Evolutionary conservation across 2,888 invertebrate genomes (phyloP), one percentile per base, ranked within the genome.

Genomic region (Cynaeus angustus): DNA sequence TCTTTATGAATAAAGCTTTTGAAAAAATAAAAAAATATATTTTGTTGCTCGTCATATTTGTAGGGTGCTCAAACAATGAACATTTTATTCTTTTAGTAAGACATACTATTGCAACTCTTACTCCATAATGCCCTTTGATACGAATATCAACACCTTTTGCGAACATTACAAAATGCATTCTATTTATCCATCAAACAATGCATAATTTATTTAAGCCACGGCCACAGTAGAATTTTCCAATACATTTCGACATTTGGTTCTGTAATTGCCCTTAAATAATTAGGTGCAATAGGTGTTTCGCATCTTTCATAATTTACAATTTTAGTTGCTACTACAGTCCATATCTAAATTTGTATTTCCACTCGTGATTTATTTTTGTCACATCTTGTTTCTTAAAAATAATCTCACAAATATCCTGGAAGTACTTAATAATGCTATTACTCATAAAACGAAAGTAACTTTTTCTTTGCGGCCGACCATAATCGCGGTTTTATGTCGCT

Each of bases 401-500:
- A 14, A 38, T 3, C 59, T 14, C 46, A 8, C 12, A 6, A 46
- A 59, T 53, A 64, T 64, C 64, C 66, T 55, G 66, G 43, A 56
- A 56, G 66, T 48, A 21, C 21, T 21, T 21, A 46, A 38, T 13
- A 14, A 26, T 14, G 43, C 21, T 21, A 21, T 45, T 55, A 66
- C 55, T 37, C 37, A 38, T 33, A 46, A 66, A 66, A 55, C 14
- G 56, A 66, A 66, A 55, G 66, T 56, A 38, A 43, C 12, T 43
- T 50, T 52, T 52, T 10, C 21, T 43, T 26, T 52, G 52, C 43
- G 37, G 46, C 10, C n/a, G 46, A 33, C 50, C 50, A 33, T 46
- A 48, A 61, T 50, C 61, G 26, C 46, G 50, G 38, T 50, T 62
- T 62, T 50, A 50, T 38, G 48, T 8, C 26, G 37, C 38, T 50